Base-by-base conservation (phyloP, 2,888 invertebrate species). In the Nephrocerus scutellatus region DNA sequence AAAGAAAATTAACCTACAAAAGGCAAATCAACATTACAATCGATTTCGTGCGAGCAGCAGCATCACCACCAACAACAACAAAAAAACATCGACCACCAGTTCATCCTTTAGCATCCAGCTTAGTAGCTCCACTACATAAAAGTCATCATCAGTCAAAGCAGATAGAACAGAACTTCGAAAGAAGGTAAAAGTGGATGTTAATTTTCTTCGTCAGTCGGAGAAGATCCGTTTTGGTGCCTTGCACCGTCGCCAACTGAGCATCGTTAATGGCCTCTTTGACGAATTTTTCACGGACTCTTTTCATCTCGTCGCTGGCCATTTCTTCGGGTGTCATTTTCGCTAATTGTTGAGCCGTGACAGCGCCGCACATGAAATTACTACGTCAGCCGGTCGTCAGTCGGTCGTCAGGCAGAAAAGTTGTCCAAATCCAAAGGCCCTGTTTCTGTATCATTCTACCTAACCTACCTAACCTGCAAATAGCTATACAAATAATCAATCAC, bases 281-380 rank as follows among this genome's bases (percentile, higher is more conserved):
- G 66, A 97, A 93, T 64, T 86, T 85, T 59, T 93, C 91, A 42
- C 98, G 74, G 36, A 96, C 63, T 46, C 87, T 80, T 64, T 93
- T 96, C 80, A 99, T 91, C 63, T 95, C 96, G 61, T 93, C 89
- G 63, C 92, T 95, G 1, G 98, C 98, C 98, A 98, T 98, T 71
- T 99, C 98, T 73, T 96, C 96, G 0, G 96, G 88, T 2, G 92
- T 86, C 97, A 97, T 96, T 49, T 78, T 79, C 13, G 98, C 96
- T 46, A 98, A 74, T 46, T 85, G 80, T 20, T 81, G 76, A 2
- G 96, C 86, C 2, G 74, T 66, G 7, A 68, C 62, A 4, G 68
- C 68, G 7, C 96, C 96, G 53, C 85, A 82, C 33, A 98, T 76
- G 48, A 90, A 95, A 70, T 95, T 97, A 35, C 85, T 82, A 46